phyloP scores from a whole-genome alignment of 2,113 vertebrate species.

The Hydrochoerus hydrochaeris region DNA sequence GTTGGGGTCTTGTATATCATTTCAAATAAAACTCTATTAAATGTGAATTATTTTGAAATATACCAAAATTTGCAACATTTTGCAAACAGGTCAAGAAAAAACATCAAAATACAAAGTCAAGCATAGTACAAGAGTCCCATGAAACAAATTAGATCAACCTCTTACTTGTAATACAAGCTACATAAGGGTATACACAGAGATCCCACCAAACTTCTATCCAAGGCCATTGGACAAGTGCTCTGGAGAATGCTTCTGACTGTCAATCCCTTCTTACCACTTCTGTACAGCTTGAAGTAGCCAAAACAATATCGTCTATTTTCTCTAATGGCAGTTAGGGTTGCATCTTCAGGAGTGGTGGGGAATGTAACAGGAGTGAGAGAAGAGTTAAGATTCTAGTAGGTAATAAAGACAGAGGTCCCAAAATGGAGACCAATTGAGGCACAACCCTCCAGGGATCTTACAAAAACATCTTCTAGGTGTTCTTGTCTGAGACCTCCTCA shows the following conservation, averaged over 20 bases:
- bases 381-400: not conserved
- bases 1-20: slow-evolving; percentile 37
- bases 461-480: not conserved
- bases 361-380: not conserved
- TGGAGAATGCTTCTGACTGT: not conserved
- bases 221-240: not conserved
- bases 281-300: not conserved
- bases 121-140: slow-evolving; percentile 73
- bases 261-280: not conserved
- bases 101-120: slow-evolving; percentile 82
- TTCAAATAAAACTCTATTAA: slow-evolving; percentile 7
- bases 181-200: slow-evolving; percentile 55
- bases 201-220: not conserved
- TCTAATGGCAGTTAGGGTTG: not conserved
- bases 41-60: slow-evolving; percentile 51
- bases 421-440: not conserved
- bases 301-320: not conserved
- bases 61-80: slow-evolving; percentile 61
- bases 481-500: not conserved
- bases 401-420: not conserved
- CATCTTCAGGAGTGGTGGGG: not conserved
- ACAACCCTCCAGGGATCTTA: not conserved
- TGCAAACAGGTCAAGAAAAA: slow-evolving; percentile 73
- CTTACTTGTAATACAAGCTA: slow-evolving; percentile 66
- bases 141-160: slow-evolving; percentile 69